Evolutionary conservation across 2,888 invertebrate genomes (phyloP).

Genomic region (Nymphalis polychloros): DNA sequence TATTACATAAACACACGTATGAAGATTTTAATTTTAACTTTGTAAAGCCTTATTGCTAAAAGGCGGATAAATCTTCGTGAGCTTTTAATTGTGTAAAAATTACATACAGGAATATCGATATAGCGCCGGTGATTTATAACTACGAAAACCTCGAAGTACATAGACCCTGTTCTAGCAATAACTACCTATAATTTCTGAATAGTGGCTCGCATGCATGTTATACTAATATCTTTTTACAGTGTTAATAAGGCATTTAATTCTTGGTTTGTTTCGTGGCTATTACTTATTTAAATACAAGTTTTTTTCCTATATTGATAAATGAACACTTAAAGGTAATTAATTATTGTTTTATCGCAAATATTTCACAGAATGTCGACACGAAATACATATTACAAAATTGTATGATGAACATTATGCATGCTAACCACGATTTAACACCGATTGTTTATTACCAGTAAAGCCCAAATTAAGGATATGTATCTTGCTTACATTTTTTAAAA

Average conservation of each 20-base stretch:
- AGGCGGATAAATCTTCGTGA: slow-evolving; percentile 73
- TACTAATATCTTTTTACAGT: slow-evolving; percentile 32
- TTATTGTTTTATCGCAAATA: slow-evolving; percentile 17
- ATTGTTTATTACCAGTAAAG: slow-evolving; percentile 18
- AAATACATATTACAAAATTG: slow-evolving; percentile 8
- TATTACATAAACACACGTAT: slow-evolving; percentile 45
- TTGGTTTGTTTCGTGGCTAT: slow-evolving; percentile 22
- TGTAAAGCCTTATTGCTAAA: slow-evolving; percentile 65
- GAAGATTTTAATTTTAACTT: slow-evolving; percentile 43
- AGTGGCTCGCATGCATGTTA: slow-evolving; percentile 45
- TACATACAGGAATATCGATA: slow-evolving; percentile 28
- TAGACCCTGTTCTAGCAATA: slow-evolving; percentile 45
- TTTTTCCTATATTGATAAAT: slow-evolving; percentile 14
- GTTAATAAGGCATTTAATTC: slow-evolving; percentile 37
- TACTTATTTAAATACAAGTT: slow-evolving; percentile 26
- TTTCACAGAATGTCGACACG: slow-evolving; percentile 19
- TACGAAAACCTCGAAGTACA: slow-evolving; percentile 37
- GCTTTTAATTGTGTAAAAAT: slow-evolving; percentile 42
- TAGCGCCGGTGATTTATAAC: slow-evolving; percentile 25
- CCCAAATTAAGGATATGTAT: slow-evolving; percentile 12
- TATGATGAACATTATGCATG: slow-evolving; percentile 21
- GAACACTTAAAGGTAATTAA: slow-evolving; percentile 22
- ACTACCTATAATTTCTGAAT: slow-evolving; percentile 38
- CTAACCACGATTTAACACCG: slow-evolving; percentile 22
- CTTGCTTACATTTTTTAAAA: neutral